Percentiles rank a stretch among this genome's conserved stretches.
Evolutionary conservation across 1,140 invertebrate species (phyloP).

Genomic region (Leptopilina boulardi): DNA sequence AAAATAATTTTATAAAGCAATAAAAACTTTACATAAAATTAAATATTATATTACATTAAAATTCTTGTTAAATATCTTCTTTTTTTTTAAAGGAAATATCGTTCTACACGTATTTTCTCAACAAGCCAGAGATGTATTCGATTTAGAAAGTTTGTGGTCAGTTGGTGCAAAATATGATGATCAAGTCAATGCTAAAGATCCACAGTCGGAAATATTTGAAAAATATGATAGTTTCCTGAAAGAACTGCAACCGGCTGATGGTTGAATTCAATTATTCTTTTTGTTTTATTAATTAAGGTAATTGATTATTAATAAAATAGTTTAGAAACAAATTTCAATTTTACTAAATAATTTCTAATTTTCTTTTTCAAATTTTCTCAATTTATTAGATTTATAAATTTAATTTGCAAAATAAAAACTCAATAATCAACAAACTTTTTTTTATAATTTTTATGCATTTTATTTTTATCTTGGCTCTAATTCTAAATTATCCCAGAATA

Average conservation of each 20-base stretch:
- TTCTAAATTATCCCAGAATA: too few species aligned
- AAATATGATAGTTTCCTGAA: conserved; percentile 80
- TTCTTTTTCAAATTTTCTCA: neutral
- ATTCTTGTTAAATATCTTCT: conserved; percentile 36
- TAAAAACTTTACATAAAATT: conserved; percentile 29
- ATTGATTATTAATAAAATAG: neutral
- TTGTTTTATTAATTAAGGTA: neutral
- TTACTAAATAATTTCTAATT: neutral
- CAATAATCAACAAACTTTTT: too few species aligned
- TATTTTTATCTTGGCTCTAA: too few species aligned
- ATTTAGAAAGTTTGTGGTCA: conserved; percentile 94
- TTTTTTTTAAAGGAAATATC: conserved; percentile 85
- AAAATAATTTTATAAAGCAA: conserved; percentile 34
- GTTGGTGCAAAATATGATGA: conserved; percentile 89
- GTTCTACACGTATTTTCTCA: conserved; percentile 91
- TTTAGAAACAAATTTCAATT: conserved; percentile 1
- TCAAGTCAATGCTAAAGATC: conserved; percentile 78
- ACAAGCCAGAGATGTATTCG: conserved; percentile 83
- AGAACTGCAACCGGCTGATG: conserved; percentile 78
- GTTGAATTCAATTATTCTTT: conserved; percentile 1
- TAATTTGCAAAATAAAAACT: neutral
- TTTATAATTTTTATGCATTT: too few species aligned
- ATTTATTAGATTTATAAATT: neutral
- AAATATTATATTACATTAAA: conserved; percentile 35
- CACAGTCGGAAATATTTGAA: conserved; percentile 78